Conservation (phyloP, 2,888 invertebrate genomes). For the Trichopria drosophilae region DNA sequence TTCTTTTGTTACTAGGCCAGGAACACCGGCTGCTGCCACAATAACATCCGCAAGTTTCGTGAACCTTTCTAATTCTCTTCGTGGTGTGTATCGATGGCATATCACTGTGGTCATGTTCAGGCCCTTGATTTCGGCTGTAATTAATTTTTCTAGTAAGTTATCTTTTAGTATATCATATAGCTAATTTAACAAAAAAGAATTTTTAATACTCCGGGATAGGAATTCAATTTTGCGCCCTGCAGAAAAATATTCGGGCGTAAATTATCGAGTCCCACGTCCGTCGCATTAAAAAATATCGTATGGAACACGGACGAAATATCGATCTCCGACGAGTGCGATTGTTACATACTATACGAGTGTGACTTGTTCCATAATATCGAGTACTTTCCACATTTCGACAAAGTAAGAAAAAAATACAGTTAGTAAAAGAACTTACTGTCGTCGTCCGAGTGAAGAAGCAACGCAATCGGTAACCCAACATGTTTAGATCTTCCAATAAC, state of each 20-base stretch:
- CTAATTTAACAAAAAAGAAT: not conserved
- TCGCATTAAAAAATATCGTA: too few relatives aligned
- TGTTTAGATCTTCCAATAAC: slow-evolving; percentile 90
- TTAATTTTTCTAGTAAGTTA: not conserved
- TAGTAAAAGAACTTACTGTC: slow-evolving; percentile 71
- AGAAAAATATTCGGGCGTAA: too few relatives aligned
- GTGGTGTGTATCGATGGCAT: slow-evolving; percentile 86
- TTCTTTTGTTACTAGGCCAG: slow-evolving; percentile 74
- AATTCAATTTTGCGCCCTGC: too few relatives aligned
- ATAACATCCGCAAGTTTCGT: slow-evolving; percentile 78
- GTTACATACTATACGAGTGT: too few relatives aligned
- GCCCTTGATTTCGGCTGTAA: slow-evolving; percentile 61
- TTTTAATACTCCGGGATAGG: too few relatives aligned
- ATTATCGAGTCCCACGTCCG: too few relatives aligned
- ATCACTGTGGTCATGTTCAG: slow-evolving; percentile 88
- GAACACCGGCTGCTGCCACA: slow-evolving; percentile 74
- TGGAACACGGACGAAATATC: too few relatives aligned
- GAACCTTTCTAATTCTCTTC: slow-evolving; percentile 70
- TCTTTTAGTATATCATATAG: too few relatives aligned
- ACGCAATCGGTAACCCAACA: slow-evolving; percentile 86
- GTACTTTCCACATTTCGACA: too few relatives aligned
- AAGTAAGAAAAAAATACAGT: too few relatives aligned
- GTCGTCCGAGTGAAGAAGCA: slow-evolving; percentile 79
- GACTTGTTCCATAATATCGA: not conserved
- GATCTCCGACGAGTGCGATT: too few relatives aligned